Conservation (phyloP, 2,113 vertebrate species). For the Cromileptes altivelis region DNA sequence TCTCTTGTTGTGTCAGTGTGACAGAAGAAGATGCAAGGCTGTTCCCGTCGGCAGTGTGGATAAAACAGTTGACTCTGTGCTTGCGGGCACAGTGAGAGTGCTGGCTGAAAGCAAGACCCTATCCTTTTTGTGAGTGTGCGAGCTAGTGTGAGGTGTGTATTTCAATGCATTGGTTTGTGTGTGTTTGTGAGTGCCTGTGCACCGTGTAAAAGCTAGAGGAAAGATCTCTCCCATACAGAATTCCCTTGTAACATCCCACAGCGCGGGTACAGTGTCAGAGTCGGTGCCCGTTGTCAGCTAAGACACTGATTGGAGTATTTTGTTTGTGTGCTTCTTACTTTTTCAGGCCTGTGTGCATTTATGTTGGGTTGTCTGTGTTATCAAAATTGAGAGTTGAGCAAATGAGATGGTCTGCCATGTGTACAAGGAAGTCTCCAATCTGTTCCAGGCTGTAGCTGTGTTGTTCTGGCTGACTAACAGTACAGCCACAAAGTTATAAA, state of each 20-base stretch:
- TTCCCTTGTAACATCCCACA: conserved; percentile 27
- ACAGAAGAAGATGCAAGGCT: conserved; percentile 72
- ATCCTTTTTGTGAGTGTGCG: conserved; percentile 33
- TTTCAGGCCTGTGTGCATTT: conserved; percentile 7
- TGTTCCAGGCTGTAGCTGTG: conserved; percentile 6
- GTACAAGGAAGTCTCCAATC: not conserved
- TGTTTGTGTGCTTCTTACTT: conserved; percentile 7
- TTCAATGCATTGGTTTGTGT: not conserved
- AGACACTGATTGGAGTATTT: conserved; percentile 16
- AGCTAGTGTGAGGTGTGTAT: conserved; percentile 19
- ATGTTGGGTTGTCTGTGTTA: conserved; percentile 15
- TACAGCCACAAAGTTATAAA: not conserved
- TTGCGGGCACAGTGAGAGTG: conserved; percentile 57
- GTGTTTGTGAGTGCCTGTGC: not conserved
- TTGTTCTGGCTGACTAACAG: not conserved
- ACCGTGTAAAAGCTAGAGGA: conserved; percentile 21
- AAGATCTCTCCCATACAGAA: conserved; percentile 3
- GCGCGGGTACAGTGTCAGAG: not conserved
- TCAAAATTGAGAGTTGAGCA: conserved; percentile 4
- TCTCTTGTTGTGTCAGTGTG: conserved; percentile 76
- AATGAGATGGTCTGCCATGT: conserved; percentile 3
- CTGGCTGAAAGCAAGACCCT: conserved; percentile 58
- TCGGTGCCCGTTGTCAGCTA: not conserved
- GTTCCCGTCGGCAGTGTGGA: conserved; percentile 66
- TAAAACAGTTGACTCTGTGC: conserved; percentile 71